These are phyloP conservation scores for Orius laevigatus DNA, from an alignment of 1,140 invertebrate species.

Conservation along the genomic window DNA sequence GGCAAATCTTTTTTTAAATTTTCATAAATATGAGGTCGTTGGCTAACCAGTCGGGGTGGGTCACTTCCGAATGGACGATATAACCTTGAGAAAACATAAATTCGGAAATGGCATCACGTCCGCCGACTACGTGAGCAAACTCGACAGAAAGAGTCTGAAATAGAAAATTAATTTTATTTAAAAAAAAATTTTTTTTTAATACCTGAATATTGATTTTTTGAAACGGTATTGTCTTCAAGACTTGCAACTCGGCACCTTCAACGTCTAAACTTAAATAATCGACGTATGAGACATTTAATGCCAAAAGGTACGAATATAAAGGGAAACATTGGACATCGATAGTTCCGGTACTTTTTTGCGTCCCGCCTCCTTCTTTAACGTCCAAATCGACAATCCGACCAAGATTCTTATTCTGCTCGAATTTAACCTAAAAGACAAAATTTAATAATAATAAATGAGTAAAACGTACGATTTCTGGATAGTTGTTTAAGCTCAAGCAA, in stretches of 20 bases:
- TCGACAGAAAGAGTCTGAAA: conserved; percentile 25
- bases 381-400: conserved; percentile 24
- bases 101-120: conserved; percentile 24
- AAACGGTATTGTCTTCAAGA: conserved; percentile 36
- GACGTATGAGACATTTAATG: conserved; percentile 27
- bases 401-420: conserved; percentile 26
- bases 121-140: conserved; percentile 26
- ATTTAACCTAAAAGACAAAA: conserved; percentile 24
- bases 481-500: conserved; percentile 28
- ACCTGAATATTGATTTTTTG: conserved; percentile 31
- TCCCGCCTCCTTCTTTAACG: conserved; percentile 10
- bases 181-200: background rate
- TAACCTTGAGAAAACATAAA: conserved; percentile 26
- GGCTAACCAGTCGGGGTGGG: conserved; percentile 25
- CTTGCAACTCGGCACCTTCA: conserved; percentile 36
- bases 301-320: conserved; percentile 30
- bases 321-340: conserved; percentile 35
- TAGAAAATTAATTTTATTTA: conserved; percentile 12
- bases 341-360: conserved; percentile 16
- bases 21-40: conserved; percentile 31
- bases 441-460: background rate
- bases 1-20: background rate
- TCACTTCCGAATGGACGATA: conserved; percentile 24
- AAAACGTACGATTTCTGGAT: conserved; percentile 27
- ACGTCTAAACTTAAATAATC: conserved; percentile 35